These are phyloP conservation scores for Girardia tigrina DNA, from an alignment of 2,888 invertebrate species.

Conservation along the genomic window DNA sequence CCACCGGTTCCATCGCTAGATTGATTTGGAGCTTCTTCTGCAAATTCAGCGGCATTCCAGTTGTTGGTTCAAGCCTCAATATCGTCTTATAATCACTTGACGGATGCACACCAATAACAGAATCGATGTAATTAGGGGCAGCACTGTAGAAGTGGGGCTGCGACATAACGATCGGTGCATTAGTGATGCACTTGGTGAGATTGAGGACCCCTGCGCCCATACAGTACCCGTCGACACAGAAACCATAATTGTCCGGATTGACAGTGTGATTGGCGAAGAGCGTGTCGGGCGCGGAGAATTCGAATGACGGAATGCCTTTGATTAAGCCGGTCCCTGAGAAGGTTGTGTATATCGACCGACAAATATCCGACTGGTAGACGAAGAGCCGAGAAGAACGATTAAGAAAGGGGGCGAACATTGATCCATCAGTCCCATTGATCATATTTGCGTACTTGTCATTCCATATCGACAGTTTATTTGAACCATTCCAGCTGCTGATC, in stretches of 20 bases:
- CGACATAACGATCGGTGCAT: conserved; percentile 41
- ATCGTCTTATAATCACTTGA: neutral
- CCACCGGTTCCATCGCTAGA: neutral
- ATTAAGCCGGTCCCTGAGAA: conserved; percentile 39
- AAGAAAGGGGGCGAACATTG: conserved; percentile 34
- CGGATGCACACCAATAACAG: conserved; percentile 39
- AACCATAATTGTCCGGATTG: conserved; percentile 45
- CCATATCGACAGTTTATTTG: conserved; percentile 41
- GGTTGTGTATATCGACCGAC: conserved; percentile 42
- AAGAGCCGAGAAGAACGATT: conserved; percentile 24
- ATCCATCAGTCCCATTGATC: conserved; percentile 43
- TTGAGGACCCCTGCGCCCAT: conserved; percentile 39
- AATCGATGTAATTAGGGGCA: conserved; percentile 17
- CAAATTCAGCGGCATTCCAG: neutral
- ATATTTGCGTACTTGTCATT: conserved; percentile 43
- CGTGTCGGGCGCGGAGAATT: conserved; percentile 39
- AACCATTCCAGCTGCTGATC: neutral
- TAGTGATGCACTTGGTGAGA: conserved; percentile 39
- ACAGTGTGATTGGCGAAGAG: conserved; percentile 40
- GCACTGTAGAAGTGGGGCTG: conserved; percentile 44
- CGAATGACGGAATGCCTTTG: conserved; percentile 40
- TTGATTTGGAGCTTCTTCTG: neutral
- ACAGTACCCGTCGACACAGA: conserved; percentile 39
- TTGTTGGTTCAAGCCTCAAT: neutral
- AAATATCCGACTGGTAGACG: conserved; percentile 37